A percentile compares a stretch with the other conserved stretches of the same genome.
phyloP scores from a whole-genome alignment of 2,797 vertebrate species.

The Sciaenops ocellatus region DNA sequence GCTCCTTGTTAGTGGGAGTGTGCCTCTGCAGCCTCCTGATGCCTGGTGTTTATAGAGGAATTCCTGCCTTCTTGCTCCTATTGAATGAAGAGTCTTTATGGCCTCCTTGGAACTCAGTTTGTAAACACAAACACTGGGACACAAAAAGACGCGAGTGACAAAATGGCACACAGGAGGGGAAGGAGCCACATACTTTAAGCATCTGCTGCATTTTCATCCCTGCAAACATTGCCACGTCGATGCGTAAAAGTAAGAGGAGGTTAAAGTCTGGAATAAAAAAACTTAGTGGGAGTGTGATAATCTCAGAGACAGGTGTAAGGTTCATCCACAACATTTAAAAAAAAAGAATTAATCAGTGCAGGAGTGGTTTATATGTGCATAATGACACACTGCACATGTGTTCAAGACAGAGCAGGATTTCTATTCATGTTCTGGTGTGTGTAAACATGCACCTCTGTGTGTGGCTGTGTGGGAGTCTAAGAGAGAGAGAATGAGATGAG shows the following conservation, averaged over 20 bases:
- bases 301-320: background rate
- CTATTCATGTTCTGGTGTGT: conserved; percentile 24
- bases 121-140: conserved; percentile 75
- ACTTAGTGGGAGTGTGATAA: conserved; percentile 1
- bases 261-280: conserved; percentile 13
- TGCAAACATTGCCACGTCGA: conserved; percentile 37
- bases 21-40: conserved; percentile 59
- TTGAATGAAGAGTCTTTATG: conserved; percentile 75
- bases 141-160: conserved; percentile 65
- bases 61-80: conserved; percentile 76
- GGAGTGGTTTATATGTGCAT: conserved; percentile 7
- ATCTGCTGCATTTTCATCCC: conserved; percentile 61
- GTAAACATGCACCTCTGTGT: conserved; percentile 47
- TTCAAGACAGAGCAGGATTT: conserved; percentile 1
- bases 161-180: conserved; percentile 36
- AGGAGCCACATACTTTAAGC: conserved; percentile 54
- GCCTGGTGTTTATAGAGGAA: conserved; percentile 78
- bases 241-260: conserved; percentile 4
- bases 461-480: conserved; percentile 56
- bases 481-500: conserved; percentile 59
- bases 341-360: conserved; percentile 28
- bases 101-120: conserved; percentile 74
- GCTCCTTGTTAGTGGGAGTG: conserved; percentile 67
- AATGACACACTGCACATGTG: background rate
- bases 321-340: background rate